Evolutionary conservation across 2,888 invertebrate genomes (phyloP).

Genomic region (Periphyllus acericola): DNA sequence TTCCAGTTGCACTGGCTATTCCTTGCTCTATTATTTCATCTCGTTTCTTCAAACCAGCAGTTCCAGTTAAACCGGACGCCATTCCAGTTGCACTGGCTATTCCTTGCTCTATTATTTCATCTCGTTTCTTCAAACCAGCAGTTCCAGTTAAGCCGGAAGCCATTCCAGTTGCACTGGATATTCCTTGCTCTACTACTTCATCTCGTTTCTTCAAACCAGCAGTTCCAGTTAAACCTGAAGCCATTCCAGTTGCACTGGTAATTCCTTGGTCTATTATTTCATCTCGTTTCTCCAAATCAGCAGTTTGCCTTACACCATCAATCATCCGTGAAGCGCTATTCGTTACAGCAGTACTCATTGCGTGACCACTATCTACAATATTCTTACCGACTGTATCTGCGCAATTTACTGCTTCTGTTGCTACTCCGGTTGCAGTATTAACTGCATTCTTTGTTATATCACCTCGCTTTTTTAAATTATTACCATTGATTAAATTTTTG

Average conservation of each 20-base stretch:
- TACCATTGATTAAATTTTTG: not conserved
- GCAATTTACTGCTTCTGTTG: not conserved
- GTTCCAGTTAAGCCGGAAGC: not conserved
- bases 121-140: not conserved
- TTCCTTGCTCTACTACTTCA: not conserved
- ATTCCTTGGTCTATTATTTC: too few species aligned
- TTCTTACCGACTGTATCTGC: too few species aligned
- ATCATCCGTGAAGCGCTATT: not conserved
- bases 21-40: not conserved
- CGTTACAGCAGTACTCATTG: not conserved
- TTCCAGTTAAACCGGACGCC: too few species aligned
- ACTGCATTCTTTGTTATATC: too few species aligned
- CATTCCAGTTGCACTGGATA: not conserved
- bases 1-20: not conserved
- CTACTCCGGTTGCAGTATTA: not conserved
- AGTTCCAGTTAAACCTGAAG: too few species aligned
- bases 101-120: too few species aligned
- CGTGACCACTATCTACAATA: not conserved
- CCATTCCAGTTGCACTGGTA: not conserved
- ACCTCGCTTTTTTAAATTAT: not conserved
- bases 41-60: not conserved
- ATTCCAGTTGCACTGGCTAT: not conserved
- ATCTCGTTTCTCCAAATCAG: not conserved
- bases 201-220: not conserved
- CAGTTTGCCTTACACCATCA: too few species aligned